Base-by-base conservation (phyloP, 2,113 vertebrate genomes). In the Prietella phreatophila region DNA sequence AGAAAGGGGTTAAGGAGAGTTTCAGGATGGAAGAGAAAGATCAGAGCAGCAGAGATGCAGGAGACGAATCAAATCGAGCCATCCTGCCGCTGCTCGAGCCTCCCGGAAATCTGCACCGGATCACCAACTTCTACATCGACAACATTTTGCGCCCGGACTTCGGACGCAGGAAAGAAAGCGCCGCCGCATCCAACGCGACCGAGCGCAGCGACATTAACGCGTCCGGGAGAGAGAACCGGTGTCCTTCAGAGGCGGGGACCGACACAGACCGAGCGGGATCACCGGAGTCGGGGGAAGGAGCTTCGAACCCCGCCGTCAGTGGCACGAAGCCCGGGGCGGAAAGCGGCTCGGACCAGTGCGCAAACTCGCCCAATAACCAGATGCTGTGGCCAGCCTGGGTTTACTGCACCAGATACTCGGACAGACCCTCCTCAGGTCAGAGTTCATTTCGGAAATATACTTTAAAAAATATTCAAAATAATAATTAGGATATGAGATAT, bases 311-410 rank as follows among this genome's bases (percentile, higher is more conserved):
- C 91, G 91, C 93, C 78, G 94, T 94, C 83, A 67, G 90, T 9
- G 92, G 92, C 85, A 90, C 92, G 75, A 93, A 95, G 91, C 82
- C 93, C 85, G 94, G 95, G 15, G 93, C 91, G 4, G 83, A 94
- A 80, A 92, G 91, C 89, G 93, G 91, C 89, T 92, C 92, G 78
- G 96, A 96, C 82, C 92, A 96, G 88, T 96, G 96, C 91, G 89
- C 95, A 91, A 96, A 96, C 94, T 93, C 93, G 88, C 89, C 95
- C 25, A 92, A 93, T 14, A 87, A 88, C 60, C 96, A 97, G 81
- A 97, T 98, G 96, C 95, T 98, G 47, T 99, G 98, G 98, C 98
- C 97, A 5, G 98, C 98, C 53, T 99, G 98, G 98, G 98, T 99
- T 78, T 99, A 99, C 91, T 99, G 98, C 93, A 99, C 98, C 89